Evolutionary conservation across 2,888 invertebrate genomes (phyloP), one percentile per base, ranked within the genome.

Genomic region (Amphipoea lucens): DNA sequence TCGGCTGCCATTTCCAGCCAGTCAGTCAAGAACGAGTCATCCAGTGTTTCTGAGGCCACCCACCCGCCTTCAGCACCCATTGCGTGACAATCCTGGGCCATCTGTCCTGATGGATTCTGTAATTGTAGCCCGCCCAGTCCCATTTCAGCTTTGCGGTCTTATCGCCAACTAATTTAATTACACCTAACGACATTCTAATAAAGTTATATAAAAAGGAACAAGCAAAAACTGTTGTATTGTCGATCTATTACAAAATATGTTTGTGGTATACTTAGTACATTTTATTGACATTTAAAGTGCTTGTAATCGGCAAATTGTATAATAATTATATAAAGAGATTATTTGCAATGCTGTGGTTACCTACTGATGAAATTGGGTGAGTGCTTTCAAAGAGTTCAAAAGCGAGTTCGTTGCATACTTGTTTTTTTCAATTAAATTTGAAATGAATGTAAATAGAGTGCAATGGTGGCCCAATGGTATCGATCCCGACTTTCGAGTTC

Each of bases 241-340:
- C 42, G 48, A 42, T 14, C 4, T 6, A 36, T 83, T 81, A 74
- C 79, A 63, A 76, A 87, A 87, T 78, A 74, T 48, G 4, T 4
- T 14, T 72, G 7, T 51, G 1, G 9, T 65, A 68, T n/a, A 70
- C 67, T 67, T 12, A 12, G n/a, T 62, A 66, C 76, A 76, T 40
- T 78, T 76, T 65, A 71, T 68, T 84, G 78, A 83, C 76, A 86
- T 81, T 88, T 82, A 29, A 66, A 80, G 45, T 42, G n/a, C 45
- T 60, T 67, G 74, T 69, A 65, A 79, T 71, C 63, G 74, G 20
- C 11, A 17, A 81, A 79, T 75, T 82, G 68, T 63, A 71, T 73
- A 73, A 77, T 75, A 77, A 77, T 83, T 75, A 71, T n/a, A 65
- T 77, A 80, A 86, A 84, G 40, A 62, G 12, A 45, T 71, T 75